Evolutionary conservation across 2,888 invertebrate genomes (phyloP).

Genomic region (Xanthia icteritia): DNA sequence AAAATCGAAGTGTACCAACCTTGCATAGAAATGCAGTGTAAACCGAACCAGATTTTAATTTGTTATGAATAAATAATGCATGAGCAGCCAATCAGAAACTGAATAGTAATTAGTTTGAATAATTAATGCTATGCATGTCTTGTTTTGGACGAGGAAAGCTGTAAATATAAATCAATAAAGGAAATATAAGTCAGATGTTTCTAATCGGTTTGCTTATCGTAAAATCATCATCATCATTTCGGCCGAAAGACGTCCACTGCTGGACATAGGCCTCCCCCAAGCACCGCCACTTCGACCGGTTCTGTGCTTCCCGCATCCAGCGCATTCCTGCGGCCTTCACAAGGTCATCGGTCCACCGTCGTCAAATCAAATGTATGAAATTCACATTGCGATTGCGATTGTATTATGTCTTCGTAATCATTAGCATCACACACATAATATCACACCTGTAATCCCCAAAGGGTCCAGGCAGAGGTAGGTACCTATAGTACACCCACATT

Average conservation of each 20-base stretch:
- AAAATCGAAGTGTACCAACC: conserved; percentile 16
- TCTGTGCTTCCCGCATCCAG: too few species aligned
- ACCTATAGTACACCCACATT: neutral
- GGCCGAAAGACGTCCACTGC: too few species aligned
- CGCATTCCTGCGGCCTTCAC: too few species aligned
- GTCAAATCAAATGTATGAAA: neutral
- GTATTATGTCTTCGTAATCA: neutral
- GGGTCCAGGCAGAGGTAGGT: too few species aligned
- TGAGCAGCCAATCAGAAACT: conserved; percentile 52
- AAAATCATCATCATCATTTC: too few species aligned
- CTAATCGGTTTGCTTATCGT: neutral
- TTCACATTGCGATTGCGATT: neutral
- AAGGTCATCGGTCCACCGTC: neutral
- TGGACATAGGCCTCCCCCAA: too few species aligned
- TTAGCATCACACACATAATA: neutral
- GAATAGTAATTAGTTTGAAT: conserved; percentile 42
- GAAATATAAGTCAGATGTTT: neutral
- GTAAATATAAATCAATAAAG: conserved; percentile 8
- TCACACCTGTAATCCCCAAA: neutral
- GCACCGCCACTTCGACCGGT: too few species aligned
- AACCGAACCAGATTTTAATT: conserved; percentile 32
- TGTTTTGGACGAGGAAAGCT: conserved; percentile 5
- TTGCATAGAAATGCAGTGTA: conserved; percentile 25
- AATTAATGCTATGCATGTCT: conserved; percentile 32
- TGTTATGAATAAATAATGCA: conserved; percentile 55